Evolutionary conservation across 1,140 invertebrate genomes (phyloP).

Genomic region (Centruroides vittatus): DNA sequence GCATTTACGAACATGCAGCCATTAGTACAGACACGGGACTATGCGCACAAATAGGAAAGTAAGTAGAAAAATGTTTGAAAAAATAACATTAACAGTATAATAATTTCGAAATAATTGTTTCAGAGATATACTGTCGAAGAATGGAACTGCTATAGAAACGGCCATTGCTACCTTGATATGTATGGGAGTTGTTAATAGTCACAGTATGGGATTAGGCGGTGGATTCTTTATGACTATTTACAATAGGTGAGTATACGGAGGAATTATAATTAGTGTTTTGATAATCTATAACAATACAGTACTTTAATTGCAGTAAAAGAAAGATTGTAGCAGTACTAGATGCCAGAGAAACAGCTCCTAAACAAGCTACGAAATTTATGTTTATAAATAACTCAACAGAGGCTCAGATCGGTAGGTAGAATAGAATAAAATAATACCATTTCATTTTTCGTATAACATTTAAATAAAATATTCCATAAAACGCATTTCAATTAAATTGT

Average conservation of each 20-base stretch:
- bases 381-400: conserved; percentile 11
- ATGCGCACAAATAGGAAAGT: too few relatives aligned
- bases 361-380: conserved; percentile 23
- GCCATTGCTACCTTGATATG: conserved; percentile 38
- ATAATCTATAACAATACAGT: neutral
- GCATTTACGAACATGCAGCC: too few relatives aligned
- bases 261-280: too few relatives aligned
- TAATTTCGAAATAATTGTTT: neutral
- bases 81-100: neutral
- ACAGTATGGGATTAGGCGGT: conserved; percentile 40
- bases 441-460: too few relatives aligned
- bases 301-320: conserved; percentile 11
- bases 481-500: too few relatives aligned
- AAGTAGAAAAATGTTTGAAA: neutral
- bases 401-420: conserved; percentile 1
- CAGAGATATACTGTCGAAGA: conserved; percentile 29
- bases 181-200: conserved; percentile 36
- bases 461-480: too few relatives aligned
- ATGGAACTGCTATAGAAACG: conserved; percentile 40
- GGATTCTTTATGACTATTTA: conserved; percentile 35
- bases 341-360: conserved; percentile 31
- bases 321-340: conserved; percentile 25
- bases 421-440: too few relatives aligned
- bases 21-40: too few relatives aligned
- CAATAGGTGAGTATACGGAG: conserved; percentile 24